Conservation (phyloP, 2,113 vertebrate species). For the Lagenorhynchus albirostris region DNA sequence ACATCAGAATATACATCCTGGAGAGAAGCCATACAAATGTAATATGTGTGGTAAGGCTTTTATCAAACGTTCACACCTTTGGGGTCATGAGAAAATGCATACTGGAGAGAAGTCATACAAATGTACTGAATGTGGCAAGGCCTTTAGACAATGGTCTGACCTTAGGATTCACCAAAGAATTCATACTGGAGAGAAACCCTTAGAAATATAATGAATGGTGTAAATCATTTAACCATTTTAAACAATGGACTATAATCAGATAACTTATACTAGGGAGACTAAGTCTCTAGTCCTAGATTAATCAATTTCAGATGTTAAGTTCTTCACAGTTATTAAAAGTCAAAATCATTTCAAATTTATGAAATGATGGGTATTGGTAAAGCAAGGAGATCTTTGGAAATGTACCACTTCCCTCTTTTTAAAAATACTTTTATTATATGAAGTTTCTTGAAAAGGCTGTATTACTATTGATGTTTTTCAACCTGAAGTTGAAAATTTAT, state of each 20-base stretch:
- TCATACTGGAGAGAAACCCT: neutral
- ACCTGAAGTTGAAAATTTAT: neutral
- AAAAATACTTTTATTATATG: neutral
- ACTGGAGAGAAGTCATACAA: conserved; percentile 25
- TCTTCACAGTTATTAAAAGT: neutral
- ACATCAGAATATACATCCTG: conserved; percentile 18
- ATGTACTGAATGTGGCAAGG: conserved; percentile 7
- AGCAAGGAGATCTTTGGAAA: neutral
- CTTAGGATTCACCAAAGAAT: neutral
- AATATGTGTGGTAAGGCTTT: neutral
- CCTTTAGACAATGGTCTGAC: neutral
- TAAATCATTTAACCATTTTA: neutral
- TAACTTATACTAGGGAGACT: neutral
- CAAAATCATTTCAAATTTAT: neutral
- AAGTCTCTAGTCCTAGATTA: neutral
- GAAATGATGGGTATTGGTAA: neutral
- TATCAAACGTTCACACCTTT: neutral
- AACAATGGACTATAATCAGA: neutral
- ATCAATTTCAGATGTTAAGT: neutral
- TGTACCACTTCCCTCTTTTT: neutral
- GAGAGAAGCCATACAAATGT: conserved; percentile 18
- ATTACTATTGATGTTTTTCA: neutral
- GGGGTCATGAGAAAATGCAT: neutral
- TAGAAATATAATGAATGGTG: neutral
- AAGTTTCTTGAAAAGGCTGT: neutral